Evolutionary conservation across 1,140 invertebrate species (phyloP), one percentile per base, ranked within the genome.

Genomic region (Mylabris phalerata): DNA sequence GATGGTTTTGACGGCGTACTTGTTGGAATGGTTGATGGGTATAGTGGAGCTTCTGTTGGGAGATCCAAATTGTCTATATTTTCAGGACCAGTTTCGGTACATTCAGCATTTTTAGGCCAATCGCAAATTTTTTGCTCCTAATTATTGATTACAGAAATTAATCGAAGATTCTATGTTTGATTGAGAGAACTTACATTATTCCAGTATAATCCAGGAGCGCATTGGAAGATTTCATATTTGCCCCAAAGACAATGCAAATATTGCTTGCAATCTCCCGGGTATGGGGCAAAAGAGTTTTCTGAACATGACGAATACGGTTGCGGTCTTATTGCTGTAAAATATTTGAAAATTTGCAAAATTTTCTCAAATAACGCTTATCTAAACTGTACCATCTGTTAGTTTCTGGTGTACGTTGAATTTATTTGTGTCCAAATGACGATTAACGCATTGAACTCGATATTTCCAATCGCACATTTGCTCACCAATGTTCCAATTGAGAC

Each of bases 161-260:
- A 60, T 19, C 19, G 25, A 44, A 51, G 25, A 48, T 45, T 25
- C 6, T 52, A 9, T 25, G 32, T 13, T 45, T 26, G 1, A 55
- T 41, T 51, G 43, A 9, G 26, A n/a, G 9, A 26, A n/a, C 73
- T 79, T 70, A 84, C 79, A 65, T 80, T 77, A 71, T 88, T 92
- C 80, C 88, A 94, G 63, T 92, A 86, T 10, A 93, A 74, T 6
- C 88, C 88, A 3, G 82, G 78, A 19, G 84, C 82, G 72, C 90
- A 93, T 1, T 81, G 75, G 60, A 84, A 87, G 38, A 81, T 75
- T 67, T 90, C 80, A 11, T 83, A 84, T 63, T 84, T 82, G 13
- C 89, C 88, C 80, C 89, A 91, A 2, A 90, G 74, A 68, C 91
- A 94, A 25, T 87, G 81, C 48, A 84, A 76, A 67, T 91, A 93